Conservation (phyloP, 2,888 invertebrate genomes). For the Blera fallax region DNA sequence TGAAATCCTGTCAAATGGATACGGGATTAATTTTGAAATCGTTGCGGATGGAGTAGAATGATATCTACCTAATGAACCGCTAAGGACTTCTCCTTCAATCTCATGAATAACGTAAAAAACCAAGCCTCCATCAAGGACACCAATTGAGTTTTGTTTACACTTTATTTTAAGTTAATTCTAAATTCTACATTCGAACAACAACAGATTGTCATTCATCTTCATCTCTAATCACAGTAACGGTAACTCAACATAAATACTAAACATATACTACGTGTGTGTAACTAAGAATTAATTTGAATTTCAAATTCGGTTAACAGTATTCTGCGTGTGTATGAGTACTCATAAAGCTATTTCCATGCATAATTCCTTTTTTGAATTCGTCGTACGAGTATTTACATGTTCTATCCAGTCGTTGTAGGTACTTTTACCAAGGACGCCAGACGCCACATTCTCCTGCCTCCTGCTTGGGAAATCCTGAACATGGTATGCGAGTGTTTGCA, state of each 20-base stretch:
- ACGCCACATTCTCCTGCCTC: constrained; percentile 51
- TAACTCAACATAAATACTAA: constrained; percentile 51
- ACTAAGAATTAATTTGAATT: constrained; percentile 53
- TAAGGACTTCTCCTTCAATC: background rate
- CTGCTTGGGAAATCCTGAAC: constrained; percentile 21
- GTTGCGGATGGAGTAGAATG: background rate
- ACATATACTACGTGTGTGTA: background rate
- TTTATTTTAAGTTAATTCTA: constrained; percentile 48
- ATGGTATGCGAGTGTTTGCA: constrained; percentile 7
- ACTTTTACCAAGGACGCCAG: constrained; percentile 73
- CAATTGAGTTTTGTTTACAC: background rate
- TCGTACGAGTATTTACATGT: constrained; percentile 63
- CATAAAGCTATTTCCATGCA: constrained; percentile 72
- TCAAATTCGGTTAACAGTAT: constrained; percentile 53
- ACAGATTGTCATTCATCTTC: constrained; percentile 30
- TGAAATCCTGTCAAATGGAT: background rate
- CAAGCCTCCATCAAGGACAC: background rate
- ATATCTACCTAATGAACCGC: background rate
- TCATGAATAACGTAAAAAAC: background rate
- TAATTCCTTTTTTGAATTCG: constrained; percentile 42
- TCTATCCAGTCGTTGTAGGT: background rate
- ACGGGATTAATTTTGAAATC: background rate
- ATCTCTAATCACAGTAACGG: constrained; percentile 64
- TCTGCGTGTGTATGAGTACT: constrained; percentile 2
- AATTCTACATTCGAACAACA: constrained; percentile 19